phyloP scores from a whole-genome alignment of 2,113 vertebrate species.

The Polypterus bichir region DNA sequence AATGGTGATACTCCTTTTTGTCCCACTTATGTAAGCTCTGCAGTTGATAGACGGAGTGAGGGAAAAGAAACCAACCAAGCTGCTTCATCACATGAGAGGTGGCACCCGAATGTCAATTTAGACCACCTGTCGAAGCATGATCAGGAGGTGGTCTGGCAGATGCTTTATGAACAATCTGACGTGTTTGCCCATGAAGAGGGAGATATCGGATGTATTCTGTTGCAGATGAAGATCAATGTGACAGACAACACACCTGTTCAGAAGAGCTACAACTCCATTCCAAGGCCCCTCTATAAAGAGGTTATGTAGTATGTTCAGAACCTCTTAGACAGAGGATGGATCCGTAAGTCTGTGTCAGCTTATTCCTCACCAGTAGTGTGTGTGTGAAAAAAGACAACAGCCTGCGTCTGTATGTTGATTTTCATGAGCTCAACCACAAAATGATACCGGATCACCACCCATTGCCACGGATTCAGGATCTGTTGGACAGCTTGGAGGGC shows the following conservation, averaged over 20 bases:
- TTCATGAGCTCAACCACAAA: not conserved
- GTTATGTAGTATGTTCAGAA: constrained; percentile 15
- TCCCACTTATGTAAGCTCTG: too few species aligned
- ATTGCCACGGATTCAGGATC: too few species aligned
- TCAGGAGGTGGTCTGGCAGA: not conserved
- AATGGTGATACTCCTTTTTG: too few species aligned
- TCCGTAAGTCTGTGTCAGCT: constrained; percentile 5
- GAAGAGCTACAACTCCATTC: constrained; percentile 12
- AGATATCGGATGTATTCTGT: constrained; percentile 15
- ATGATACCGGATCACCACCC: too few species aligned
- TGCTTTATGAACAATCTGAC: constrained; percentile 14
- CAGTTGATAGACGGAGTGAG: too few species aligned
- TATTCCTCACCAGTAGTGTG: constrained; percentile 17
- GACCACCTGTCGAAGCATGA: constrained; percentile 5
- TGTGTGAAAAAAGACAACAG: constrained; percentile 14
- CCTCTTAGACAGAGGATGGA: constrained; percentile 7
- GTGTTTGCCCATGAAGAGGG: constrained; percentile 12
- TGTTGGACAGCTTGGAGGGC: too few species aligned
- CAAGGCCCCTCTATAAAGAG: constrained; percentile 15
- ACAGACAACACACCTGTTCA: constrained; percentile 13
- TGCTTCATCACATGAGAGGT: not conserved
- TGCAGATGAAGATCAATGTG: constrained; percentile 10
- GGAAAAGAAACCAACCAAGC: too few species aligned
- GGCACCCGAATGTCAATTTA: constrained; percentile 9
- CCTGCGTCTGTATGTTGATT: not conserved